Evolutionary conservation across 2,797 vertebrate species (phyloP).

Genomic region (Clarias laeviceps): DNA sequence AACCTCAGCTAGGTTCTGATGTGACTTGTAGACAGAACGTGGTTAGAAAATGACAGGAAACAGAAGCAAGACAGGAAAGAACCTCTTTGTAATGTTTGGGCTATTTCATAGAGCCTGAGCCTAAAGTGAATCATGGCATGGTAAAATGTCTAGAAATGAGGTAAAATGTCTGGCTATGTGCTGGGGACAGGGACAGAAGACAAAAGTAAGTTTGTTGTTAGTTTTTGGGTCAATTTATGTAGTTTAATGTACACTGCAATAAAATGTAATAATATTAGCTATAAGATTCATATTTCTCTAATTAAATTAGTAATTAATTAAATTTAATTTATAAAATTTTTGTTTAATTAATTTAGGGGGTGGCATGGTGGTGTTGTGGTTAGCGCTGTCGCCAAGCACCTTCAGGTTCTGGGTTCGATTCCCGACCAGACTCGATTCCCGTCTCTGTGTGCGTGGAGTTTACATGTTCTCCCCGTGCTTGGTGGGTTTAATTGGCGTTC

Average conservation of each 20-base stretch:
- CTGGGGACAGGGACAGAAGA: background rate
- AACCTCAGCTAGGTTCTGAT: background rate
- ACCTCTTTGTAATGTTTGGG: constrained; percentile 11
- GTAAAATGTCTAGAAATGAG: constrained; percentile 12
- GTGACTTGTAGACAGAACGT: background rate
- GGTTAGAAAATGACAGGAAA: constrained; percentile 18
- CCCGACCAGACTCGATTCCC: too few relatives aligned
- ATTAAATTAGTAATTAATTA: too few relatives aligned
- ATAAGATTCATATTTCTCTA: too few relatives aligned
- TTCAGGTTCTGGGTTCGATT: too few relatives aligned
- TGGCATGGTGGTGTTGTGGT: too few relatives aligned
- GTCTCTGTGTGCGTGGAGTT: too few relatives aligned
- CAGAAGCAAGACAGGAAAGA: constrained; percentile 23
- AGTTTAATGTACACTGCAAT: background rate
- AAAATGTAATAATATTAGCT: background rate
- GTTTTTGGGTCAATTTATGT: background rate
- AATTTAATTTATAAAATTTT: too few relatives aligned
- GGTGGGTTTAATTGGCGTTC: too few relatives aligned
- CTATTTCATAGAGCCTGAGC: background rate
- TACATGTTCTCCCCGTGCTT: too few relatives aligned
- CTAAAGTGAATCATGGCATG: constrained; percentile 1
- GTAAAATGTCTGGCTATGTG: background rate
- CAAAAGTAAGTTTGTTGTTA: background rate
- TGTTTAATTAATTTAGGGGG: too few relatives aligned
- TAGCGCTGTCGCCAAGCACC: too few relatives aligned